phyloP scores from a whole-genome alignment of 2,113 vertebrate genomes.

The Ginglymostoma cirratum region DNA sequence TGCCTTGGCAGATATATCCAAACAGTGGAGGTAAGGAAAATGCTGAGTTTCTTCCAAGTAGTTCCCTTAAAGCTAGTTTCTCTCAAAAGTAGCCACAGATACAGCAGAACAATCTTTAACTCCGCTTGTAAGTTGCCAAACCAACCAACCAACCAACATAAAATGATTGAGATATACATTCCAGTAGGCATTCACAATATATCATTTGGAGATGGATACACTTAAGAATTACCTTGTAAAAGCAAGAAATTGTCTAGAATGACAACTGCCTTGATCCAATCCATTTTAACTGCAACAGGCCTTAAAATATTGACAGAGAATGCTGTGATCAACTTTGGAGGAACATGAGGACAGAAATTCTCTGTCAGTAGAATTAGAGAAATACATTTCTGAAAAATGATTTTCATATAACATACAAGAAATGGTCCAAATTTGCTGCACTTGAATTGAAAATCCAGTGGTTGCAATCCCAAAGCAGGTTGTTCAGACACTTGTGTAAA shows the following conservation, averaged over 20 bases:
- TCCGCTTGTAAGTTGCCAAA: constrained; percentile 9
- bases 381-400: not conserved
- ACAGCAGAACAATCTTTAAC: not conserved
- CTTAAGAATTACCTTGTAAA: not conserved
- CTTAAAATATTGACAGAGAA: not conserved
- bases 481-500: not conserved
- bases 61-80: not conserved
- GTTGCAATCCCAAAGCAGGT: not conserved
- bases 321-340: not conserved
- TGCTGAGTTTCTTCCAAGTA: not conserved
- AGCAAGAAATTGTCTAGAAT: not conserved
- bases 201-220: not conserved
- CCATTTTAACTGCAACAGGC: not conserved
- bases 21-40: not conserved
- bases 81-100: not conserved
- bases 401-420: not conserved
- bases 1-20: constrained; percentile 9
- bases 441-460: not conserved
- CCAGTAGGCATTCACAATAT: not conserved
- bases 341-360: not conserved
- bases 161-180: not conserved
- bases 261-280: not conserved
- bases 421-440: not conserved
- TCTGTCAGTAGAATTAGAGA: not conserved
- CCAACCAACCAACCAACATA: not conserved